Percentiles rank a stretch among this genome's conserved stretches.
These are phyloP conservation scores for Oreochromis tanganicae DNA, from an alignment of 2,113 vertebrate species.

Conservation along the genomic window DNA sequence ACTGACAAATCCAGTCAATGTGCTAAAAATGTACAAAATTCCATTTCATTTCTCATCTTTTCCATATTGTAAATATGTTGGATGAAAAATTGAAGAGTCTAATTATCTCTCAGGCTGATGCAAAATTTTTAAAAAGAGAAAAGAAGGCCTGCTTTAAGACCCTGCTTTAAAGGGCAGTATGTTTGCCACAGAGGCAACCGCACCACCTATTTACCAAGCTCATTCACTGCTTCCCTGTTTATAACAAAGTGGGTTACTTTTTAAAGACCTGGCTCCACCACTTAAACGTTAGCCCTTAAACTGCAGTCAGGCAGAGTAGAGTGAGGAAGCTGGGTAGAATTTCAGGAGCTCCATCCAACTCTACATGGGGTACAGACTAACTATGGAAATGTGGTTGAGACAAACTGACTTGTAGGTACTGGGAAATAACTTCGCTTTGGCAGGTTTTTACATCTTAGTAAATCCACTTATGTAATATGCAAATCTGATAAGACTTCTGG, in stretches of 20 bases:
- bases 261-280: conserved; percentile 27
- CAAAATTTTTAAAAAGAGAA: background rate
- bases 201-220: background rate
- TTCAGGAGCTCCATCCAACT: conserved; percentile 27
- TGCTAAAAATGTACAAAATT: background rate
- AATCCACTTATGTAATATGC: conserved; percentile 51
- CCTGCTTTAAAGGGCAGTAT: background rate
- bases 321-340: conserved; percentile 9
- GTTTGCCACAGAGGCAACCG: background rate
- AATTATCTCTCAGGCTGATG: background rate
- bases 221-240: background rate
- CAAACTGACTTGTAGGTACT: background rate
- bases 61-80: background rate
- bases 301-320: conserved; percentile 11
- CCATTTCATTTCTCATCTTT: background rate
- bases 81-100: background rate
- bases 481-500: conserved; percentile 47
- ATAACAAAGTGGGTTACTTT: conserved; percentile 39
- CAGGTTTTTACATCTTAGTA: conserved; percentile 4
- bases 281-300: conserved; percentile 27
- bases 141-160: background rate
- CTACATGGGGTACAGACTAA: conserved; percentile 11
- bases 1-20: background rate
- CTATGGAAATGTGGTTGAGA: conserved; percentile 43
- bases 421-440: conserved; percentile 13